Conservation (phyloP, 2,113 vertebrate genomes). For the Dromas ardeola region DNA sequence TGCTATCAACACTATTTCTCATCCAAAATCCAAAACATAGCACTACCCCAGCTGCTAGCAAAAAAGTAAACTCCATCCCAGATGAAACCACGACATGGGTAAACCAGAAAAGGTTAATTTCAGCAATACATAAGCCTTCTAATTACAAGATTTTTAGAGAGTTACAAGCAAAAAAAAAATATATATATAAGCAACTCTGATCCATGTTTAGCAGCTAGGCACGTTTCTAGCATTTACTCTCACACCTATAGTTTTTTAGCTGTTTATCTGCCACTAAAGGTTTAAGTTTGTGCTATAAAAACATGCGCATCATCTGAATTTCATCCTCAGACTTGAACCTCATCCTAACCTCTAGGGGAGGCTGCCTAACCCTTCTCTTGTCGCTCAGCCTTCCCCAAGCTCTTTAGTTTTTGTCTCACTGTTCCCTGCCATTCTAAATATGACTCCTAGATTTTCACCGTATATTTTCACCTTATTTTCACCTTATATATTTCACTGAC, state of each 20-base stretch:
- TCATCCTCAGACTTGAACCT: not conserved
- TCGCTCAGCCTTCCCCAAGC: not conserved
- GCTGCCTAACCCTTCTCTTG: not conserved
- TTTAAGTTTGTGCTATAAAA: not conserved
- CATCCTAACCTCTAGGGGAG: not conserved
- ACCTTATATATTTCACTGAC: not conserved
- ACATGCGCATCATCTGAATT: not conserved
- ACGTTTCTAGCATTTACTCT: not conserved
- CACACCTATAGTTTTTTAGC: not conserved
- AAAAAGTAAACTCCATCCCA: no score
- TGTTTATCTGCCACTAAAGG: not conserved
- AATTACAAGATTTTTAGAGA: not conserved
- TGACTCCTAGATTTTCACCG: not conserved
- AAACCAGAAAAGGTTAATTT: not conserved
- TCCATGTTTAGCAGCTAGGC: not conserved
- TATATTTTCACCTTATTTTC: no score
- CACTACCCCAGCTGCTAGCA: no score
- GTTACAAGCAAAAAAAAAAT: not conserved
- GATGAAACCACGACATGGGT: not conserved
- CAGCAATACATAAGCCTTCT: not conserved
- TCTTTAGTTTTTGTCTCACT: not conserved
- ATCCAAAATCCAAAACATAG: no score
- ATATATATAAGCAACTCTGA: not conserved
- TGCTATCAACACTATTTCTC: no score
- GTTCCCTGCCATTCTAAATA: not conserved